phyloP scores from a whole-genome alignment of 2,113 vertebrate genomes.

The Oncorhynchus tshawytscha region DNA sequence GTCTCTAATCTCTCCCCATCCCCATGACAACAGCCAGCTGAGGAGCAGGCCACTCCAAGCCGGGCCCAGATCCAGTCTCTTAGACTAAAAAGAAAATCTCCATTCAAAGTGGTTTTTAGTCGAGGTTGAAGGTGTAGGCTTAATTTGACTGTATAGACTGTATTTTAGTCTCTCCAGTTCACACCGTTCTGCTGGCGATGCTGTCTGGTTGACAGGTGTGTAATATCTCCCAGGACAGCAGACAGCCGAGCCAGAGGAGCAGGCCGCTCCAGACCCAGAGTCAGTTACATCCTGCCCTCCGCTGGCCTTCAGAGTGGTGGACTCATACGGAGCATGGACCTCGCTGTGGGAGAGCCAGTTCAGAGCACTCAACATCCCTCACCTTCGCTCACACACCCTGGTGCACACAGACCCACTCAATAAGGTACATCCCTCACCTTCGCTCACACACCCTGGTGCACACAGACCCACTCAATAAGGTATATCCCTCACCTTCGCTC shows the following conservation, averaged over 20 bases:
- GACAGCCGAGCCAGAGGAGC: neutral
- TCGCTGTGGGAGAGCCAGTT: slow-evolving; percentile 76
- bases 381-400: slow-evolving; percentile 76
- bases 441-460: slow-evolving; percentile 78
- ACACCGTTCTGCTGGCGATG: too few relatives aligned
- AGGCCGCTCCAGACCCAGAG: neutral
- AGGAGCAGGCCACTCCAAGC: too few relatives aligned
- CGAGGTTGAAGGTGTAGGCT: too few relatives aligned
- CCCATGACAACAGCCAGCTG: too few relatives aligned
- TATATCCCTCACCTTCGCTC: slow-evolving; percentile 79
- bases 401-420: slow-evolving; percentile 76
- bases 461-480: slow-evolving; percentile 75
- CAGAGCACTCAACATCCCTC: slow-evolving; percentile 71
- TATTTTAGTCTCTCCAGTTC: too few relatives aligned
- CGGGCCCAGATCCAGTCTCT: too few relatives aligned
- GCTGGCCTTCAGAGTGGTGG: slow-evolving; percentile 65
- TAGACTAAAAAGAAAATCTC: too few relatives aligned
- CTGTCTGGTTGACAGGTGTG: too few relatives aligned
- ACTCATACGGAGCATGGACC: slow-evolving; percentile 73
- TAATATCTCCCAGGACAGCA: too few relatives aligned
- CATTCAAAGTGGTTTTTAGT: too few relatives aligned
- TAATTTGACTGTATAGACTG: too few relatives aligned
- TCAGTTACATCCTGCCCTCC: neutral
- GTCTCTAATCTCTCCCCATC: neutral
- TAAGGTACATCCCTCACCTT: slow-evolving; percentile 79